Percentiles rank a stretch among this genome's conserved stretches.
Conservation (phyloP, 1,140 invertebrate genomes). For the Drosophila novamexicana region DNA sequence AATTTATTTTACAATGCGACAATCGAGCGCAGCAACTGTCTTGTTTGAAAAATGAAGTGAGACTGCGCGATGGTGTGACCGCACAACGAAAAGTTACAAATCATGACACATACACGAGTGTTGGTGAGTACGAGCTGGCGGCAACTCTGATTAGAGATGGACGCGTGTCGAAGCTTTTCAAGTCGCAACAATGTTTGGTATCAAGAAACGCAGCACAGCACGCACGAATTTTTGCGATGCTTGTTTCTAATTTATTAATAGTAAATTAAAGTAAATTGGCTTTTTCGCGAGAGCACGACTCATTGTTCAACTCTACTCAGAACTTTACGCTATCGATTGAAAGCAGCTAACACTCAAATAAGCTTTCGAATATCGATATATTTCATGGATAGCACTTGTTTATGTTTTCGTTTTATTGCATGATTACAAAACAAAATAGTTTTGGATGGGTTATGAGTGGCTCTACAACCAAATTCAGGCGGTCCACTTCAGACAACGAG, state of each 20-base stretch:
- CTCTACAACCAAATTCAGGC: conserved; percentile 85
- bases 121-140: not conserved
- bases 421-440: conserved; percentile 17
- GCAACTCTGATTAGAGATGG: conserved; percentile 7
- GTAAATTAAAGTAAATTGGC: no score
- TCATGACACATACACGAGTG: not conserved
- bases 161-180: not conserved
- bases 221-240: no score
- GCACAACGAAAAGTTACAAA: conserved; percentile 3
- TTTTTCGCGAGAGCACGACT: no score
- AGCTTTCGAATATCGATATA: not conserved
- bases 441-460: conserved; percentile 22
- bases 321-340: not conserved
- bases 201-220: no score
- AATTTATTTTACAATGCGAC: conserved; percentile 34
- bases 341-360: not conserved
- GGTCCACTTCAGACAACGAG: conserved; percentile 96
- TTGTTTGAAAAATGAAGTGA: conserved; percentile 41
- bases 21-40: conserved; percentile 15
- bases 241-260: no score
- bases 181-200: no score
- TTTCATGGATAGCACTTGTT: not conserved
- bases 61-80: conserved; percentile 47
- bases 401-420: conserved; percentile 2
- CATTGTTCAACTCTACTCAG: no score